Evolutionary conservation across 2,113 vertebrate genomes (phyloP), one percentile per base, ranked within the genome.

Genomic region (Caracal caracal): DNA sequence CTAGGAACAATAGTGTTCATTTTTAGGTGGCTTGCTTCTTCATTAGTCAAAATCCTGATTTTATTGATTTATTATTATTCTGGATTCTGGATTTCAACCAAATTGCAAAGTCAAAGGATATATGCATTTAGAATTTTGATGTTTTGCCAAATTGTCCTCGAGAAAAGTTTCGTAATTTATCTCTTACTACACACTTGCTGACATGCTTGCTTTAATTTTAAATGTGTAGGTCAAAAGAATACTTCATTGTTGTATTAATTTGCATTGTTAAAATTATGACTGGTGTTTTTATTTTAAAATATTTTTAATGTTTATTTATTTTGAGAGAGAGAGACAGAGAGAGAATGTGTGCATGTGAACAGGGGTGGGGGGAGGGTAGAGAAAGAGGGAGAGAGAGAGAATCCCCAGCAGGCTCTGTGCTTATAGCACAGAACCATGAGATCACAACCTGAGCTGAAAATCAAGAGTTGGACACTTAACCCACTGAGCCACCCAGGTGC

Each of bases 61-160:
- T 92, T n/a, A 87, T 92, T 96, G 12, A 88, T 71, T 79, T 71
- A 47, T 76, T 83, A 75, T 91, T 56, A 75, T 97, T 95, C 85
- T 89, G n/a, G 71, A 87, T 94, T 78, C 40, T 37, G 37, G 35
- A 94, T 87, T 88, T 81, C 86, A 28, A 84, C 85, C 33, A 79
- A 86, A 40, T 90, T 92, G 56, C 51, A 78, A 93, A 73, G 83
- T 82, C 63, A 65, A 28, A 80, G 68, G 30, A 73, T 51, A 73
- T 22, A 76, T 73, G 24, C 3, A 33, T 95, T 87, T 73, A 15
- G 61, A 61, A 79, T 86, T 61, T 66, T 96, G 53, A 66, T 40
- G 10, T 75, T 96, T 95, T 79, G 43, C 59, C 89, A 93, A 96
- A 59, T 83, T 94, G 61, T 92, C 37, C 76, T 96, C 1, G 0